phyloP scores from a whole-genome alignment of 2,888 invertebrate species.

The Watsonalla binaria region DNA sequence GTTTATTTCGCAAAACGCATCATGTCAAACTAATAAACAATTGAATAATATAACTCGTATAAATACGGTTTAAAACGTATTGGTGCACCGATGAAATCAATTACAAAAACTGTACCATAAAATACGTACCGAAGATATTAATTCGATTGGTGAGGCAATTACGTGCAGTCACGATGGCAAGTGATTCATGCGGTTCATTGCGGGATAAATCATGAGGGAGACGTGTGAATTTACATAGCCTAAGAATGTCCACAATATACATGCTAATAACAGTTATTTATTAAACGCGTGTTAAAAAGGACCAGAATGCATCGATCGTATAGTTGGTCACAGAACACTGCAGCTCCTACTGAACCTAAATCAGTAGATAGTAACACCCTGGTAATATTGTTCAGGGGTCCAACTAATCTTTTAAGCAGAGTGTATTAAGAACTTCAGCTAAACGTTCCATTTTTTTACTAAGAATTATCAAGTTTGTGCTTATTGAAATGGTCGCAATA shows the following conservation, averaged over 20 bases:
- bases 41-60: slow-evolving; percentile 26
- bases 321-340: too few species aligned
- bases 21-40: neutral
- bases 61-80: slow-evolving; percentile 44
- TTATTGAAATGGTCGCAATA: too few species aligned
- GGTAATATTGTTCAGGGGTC: too few species aligned
- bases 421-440: too few species aligned
- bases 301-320: too few species aligned
- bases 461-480: too few species aligned
- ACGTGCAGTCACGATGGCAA: slow-evolving; percentile 67
- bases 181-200: slow-evolving; percentile 66
- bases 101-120: slow-evolving; percentile 70
- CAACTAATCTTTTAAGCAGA: too few species aligned
- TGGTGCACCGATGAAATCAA: slow-evolving; percentile 60
- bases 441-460: too few species aligned
- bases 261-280: slow-evolving; percentile 27
- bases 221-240: slow-evolving; percentile 62
- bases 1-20: too few species aligned
- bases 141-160: slow-evolving; percentile 75
- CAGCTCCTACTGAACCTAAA: neutral
- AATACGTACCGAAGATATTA: slow-evolving; percentile 65
- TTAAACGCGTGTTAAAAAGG: too few species aligned
- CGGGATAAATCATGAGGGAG: slow-evolving; percentile 54
- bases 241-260: slow-evolving; percentile 44
- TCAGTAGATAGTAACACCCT: too few species aligned